These are phyloP conservation scores for Drosophila parvula DNA, from an alignment of 1,140 invertebrate species.

Conservation along the genomic window DNA sequence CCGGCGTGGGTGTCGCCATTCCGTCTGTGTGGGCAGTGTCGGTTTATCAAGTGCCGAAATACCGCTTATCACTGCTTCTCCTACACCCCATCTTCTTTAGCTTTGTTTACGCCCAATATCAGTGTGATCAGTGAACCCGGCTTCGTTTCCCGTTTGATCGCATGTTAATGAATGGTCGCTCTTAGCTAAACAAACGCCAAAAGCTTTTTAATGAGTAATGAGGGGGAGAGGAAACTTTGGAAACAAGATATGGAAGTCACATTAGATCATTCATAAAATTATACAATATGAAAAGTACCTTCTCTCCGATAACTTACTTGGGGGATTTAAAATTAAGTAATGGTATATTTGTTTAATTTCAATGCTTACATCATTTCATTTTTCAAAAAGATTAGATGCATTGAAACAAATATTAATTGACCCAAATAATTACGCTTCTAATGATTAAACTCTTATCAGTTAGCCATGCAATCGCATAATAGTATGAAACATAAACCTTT, in stretches of 20 bases:
- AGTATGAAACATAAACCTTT: too few relatives aligned
- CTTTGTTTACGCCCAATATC: conserved; percentile 38
- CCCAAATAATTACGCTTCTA: background rate
- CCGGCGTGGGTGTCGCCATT: conserved; percentile 37
- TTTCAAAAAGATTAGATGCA: background rate
- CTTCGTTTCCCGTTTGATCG: conserved; percentile 20
- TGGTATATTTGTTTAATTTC: background rate
- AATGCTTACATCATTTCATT: background rate
- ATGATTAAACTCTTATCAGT: background rate
- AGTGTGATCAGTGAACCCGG: conserved; percentile 22
- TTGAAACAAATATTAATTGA: background rate
- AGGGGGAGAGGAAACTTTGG: background rate
- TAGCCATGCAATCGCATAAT: background rate
- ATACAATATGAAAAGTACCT: background rate
- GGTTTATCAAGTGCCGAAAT: conserved; percentile 40
- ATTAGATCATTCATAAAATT: conserved; percentile 14
- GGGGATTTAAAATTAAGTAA: background rate
- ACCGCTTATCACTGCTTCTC: conserved; percentile 42
- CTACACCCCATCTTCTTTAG: conserved; percentile 16
- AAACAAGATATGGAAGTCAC: background rate
- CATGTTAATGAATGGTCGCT: conserved; percentile 26
- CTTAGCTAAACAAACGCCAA: background rate
- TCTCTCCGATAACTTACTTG: background rate
- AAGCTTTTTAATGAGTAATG: background rate
- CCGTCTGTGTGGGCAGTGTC: conserved; percentile 34